Evolutionary conservation across 2,888 invertebrate species (phyloP).

Genomic region (Timandra comae): DNA sequence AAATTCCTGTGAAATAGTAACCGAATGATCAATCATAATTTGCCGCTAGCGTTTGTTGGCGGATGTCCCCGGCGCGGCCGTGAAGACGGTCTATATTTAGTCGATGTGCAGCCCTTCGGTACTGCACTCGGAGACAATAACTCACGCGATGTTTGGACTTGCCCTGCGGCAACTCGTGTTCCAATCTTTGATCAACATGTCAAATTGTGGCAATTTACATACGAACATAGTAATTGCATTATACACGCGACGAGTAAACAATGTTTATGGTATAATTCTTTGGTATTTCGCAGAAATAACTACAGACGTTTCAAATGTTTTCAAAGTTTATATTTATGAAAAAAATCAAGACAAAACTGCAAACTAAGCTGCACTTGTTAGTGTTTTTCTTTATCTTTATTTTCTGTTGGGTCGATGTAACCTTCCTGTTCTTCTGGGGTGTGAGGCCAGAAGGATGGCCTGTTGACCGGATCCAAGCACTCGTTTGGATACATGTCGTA

Average conservation of each 20-base stretch:
- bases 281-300: too few relatives aligned
- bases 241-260: too few relatives aligned
- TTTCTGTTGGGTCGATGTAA: slow-evolving; percentile 33
- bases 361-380: too few relatives aligned
- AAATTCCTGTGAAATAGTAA: slow-evolving; percentile 39
- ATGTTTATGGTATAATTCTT: too few relatives aligned
- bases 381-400: too few relatives aligned
- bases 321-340: too few relatives aligned
- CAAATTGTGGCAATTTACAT: slow-evolving; percentile 21
- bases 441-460: slow-evolving; percentile 63
- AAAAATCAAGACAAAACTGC: too few relatives aligned
- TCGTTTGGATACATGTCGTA: slow-evolving; percentile 39
- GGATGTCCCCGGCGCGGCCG: slow-evolving; percentile 52
- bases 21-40: slow-evolving; percentile 64
- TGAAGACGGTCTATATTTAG: slow-evolving; percentile 63
- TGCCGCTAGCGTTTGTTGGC: slow-evolving; percentile 59
- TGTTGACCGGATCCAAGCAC: slow-evolving; percentile 46
- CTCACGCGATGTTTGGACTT: slow-evolving; percentile 49
- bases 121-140: slow-evolving; percentile 45
- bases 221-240: too few relatives aligned
- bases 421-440: slow-evolving; percentile 50
- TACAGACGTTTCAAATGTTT: too few relatives aligned
- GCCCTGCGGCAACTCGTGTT: slow-evolving; percentile 20
- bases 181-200: slow-evolving; percentile 20
- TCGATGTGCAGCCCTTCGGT: slow-evolving; percentile 34